Evolutionary conservation across 2,888 invertebrate species (phyloP), one percentile per base, ranked within the genome.

Genomic region (Apodemia duryi): DNA sequence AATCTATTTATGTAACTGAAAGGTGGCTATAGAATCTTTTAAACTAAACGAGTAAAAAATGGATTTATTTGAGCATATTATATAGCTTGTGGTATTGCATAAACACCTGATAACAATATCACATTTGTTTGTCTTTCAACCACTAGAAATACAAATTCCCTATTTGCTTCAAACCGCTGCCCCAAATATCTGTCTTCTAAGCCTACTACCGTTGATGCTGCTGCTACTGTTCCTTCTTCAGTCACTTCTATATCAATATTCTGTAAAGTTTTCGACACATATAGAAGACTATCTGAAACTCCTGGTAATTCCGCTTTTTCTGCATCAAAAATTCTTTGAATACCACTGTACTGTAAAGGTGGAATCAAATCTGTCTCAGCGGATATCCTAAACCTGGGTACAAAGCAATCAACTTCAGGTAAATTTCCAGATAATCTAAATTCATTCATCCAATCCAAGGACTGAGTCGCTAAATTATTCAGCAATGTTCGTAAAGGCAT

Each of bases 221-320:
- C 92, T 0, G 96, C 95, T 3, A 94, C 93, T 0, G 95, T 96
- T 0, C 96, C 96, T 76, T 95, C 93, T 82, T 96, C 96, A 64
- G 93, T 94, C 0, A 96, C 95, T 74, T 95, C 94, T 66, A 96
- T 93, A 74, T 94, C 93, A 0, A 95, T 95, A 73, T 94, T 95
- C 75, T 96, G 96, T 21, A 95, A 85, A 0, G 95, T 86, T 61
- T 93, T 88, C 0, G 94, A 93, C 3, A 96, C 89, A 73, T 84
- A 93, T 28, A 94, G 80, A 6, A 93, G 85, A 67, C 91, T 91
- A 6, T 88, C 91, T 0, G 93, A 89, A 57, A 96, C 92, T 28
- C 94, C 94, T 7, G 93, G 89, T 13, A 96, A 81, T 74, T 95
- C 88, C 0, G 95, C 94, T 62, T 79, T 83, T 0, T 81, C 74